Base-by-base conservation (phyloP, 1,140 invertebrate genomes). In the Heliothis virescens region DNA sequence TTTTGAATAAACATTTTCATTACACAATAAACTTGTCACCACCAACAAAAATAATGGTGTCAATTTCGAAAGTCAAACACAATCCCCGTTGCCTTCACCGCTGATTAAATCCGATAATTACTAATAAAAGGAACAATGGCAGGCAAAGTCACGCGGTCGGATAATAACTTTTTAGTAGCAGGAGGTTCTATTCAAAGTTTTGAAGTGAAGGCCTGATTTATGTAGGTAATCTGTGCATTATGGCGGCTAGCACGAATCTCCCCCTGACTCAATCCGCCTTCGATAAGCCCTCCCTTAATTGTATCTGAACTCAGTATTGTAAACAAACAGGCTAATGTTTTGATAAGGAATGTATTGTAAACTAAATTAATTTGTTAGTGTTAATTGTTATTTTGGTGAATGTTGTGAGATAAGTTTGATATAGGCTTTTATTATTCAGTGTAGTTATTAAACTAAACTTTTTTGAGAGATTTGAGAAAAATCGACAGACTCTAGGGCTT, bases 201-300 rank as follows among this genome's bases (percentile, higher is more conserved):
- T 18, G 11, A 65, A 76, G 74, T 53, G 60, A 65, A 55, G 74
- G 74, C 60, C 47, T 76, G 74, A 76, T 76, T 76, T 76, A 76
- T 76, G 57, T 76, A 48, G 48, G 60, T 76, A 76, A 76, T 76
- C 74, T 76, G 74, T 65, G 74, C 53, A 76, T 76, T 76, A 65
- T 76, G 47, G 48, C 12, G 57, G 60, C 16, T 15, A 50, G 67
- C 67, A 71, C 67, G 26, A 16, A n/a, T 60, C 21, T 18, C 26
- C 15, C 60, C 74, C 60, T 76, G 47, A 74, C 60, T 65, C 47
- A 65, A 65, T 65, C 48, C 34, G 29, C 12, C 34, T 75, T 62
- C 72, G 57, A 75, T 75, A 62, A 75, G 47, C 72, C 18, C 26
- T 2, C 72, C 41, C 57, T 41, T 75, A 75, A 75, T 75, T 75